A percentile compares a stretch with the other conserved stretches of the same genome.
These are phyloP conservation scores for Brachionus manjavacas DNA, from an alignment of 1,140 invertebrate genomes.

Conservation along the genomic window DNA sequence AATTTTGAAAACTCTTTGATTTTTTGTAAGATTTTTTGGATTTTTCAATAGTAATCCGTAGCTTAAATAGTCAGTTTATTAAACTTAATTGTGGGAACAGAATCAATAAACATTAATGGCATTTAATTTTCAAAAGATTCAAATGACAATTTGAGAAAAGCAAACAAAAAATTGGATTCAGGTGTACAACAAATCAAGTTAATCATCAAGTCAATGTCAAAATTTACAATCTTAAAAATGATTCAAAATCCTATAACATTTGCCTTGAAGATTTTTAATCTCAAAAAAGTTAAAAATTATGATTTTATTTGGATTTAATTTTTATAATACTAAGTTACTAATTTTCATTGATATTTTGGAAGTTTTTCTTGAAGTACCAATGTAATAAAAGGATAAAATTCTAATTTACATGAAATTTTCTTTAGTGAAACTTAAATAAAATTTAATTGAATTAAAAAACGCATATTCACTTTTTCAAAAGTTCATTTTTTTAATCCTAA, in stretches of 20 bases:
- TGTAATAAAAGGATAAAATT: background rate
- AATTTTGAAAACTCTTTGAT: background rate
- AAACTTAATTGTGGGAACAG: background rate
- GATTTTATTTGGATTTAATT: conserved; percentile 7
- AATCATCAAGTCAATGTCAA: background rate
- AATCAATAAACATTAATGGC: conserved; percentile 21
- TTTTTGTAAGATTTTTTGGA: background rate
- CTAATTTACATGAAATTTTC: background rate
- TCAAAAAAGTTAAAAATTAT: background rate
- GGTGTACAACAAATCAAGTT: background rate
- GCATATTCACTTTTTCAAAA: background rate
- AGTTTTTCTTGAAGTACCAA: background rate
- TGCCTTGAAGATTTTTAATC: background rate
- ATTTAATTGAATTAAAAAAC: background rate
- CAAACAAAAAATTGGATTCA: background rate
- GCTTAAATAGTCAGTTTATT: background rate
- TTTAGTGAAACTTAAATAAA: background rate
- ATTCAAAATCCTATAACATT: conserved; percentile 7
- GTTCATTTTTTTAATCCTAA: background rate
- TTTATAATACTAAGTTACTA: background rate
- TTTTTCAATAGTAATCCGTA: background rate
- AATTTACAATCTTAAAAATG: background rate
- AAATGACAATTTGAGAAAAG: background rate
- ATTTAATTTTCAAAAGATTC: background rate
- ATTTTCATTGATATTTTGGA: background rate